Conservation (phyloP, 2,888 invertebrate species). For the Ypsolopha scabrella region DNA sequence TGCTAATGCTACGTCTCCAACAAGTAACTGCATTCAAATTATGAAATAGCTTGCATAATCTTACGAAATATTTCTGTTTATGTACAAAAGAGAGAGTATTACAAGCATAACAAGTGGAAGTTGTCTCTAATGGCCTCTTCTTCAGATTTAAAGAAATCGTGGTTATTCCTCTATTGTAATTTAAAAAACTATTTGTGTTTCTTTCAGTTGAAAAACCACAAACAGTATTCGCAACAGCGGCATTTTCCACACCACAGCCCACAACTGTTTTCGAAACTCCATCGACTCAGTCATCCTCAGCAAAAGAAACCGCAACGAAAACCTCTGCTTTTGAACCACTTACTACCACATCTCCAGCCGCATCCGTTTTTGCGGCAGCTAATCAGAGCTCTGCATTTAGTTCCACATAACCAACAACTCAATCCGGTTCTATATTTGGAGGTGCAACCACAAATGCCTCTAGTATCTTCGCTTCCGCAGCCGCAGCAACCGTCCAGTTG, state of each 20-base stretch:
- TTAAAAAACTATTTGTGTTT: neutral
- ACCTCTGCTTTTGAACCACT: neutral
- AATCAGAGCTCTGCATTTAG: too few species aligned
- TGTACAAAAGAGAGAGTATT: too few species aligned
- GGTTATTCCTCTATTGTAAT: neutral
- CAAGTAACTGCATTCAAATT: slow-evolving; percentile 13
- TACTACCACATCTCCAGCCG: neutral
- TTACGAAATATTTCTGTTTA: too few species aligned
- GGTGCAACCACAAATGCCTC: slow-evolving; percentile 6
- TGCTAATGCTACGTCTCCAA: slow-evolving; percentile 17
- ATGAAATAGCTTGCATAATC: too few species aligned
- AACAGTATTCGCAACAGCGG: slow-evolving; percentile 15
- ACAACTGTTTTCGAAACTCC: neutral
- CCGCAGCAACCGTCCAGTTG: neutral
- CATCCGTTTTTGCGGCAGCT: neutral
- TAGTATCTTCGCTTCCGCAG: neutral
- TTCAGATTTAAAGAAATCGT: neutral
- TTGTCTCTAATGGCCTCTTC: too few species aligned
- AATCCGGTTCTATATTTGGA: slow-evolving; percentile 18
- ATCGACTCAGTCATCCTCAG: neutral
- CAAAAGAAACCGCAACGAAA: neutral
- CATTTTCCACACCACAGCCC: slow-evolving; percentile 12
- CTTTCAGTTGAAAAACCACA: slow-evolving; percentile 25
- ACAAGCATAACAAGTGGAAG: too few species aligned
- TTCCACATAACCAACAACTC: slow-evolving; percentile 4